These are phyloP conservation scores for Oikopleura dioica DNA, from an alignment of 23 tunicate species.

Conservation along the genomic window DNA sequence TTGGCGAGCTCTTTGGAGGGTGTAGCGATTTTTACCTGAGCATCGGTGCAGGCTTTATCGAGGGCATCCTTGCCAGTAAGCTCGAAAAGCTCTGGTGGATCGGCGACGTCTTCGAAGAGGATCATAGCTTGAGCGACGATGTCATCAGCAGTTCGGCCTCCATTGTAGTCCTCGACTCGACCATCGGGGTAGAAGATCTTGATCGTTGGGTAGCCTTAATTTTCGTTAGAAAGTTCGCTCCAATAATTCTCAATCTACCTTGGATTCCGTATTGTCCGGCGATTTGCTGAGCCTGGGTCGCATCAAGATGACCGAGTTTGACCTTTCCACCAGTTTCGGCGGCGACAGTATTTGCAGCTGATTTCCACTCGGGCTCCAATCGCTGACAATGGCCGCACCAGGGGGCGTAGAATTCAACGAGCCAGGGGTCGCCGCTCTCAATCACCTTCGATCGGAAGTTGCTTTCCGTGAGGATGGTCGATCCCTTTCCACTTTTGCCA, in stretches of 20 bases:
- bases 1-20: too few relatives aligned
- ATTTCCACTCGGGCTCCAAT: conserved; percentile 81
- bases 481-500: conserved; percentile 20
- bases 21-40: not conserved
- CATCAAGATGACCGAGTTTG: conserved; percentile 80
- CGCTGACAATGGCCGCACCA: conserved; percentile 99
- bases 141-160: conserved; percentile 36
- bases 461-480: conserved; percentile 64
- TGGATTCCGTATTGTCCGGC: conserved; percentile 58
- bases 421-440: conserved; percentile 77
- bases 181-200: conserved; percentile 48
- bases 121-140: conserved; percentile 64
- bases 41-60: not conserved
- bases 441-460: conserved; percentile 61
- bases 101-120: conserved; percentile 55
- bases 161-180: conserved; percentile 58
- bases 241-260: too few relatives aligned
- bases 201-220: conserved; percentile 93
- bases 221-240: too few relatives aligned
- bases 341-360: conserved; percentile 59
- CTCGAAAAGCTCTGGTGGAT: conserved; percentile 36
- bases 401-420: conserved; percentile 94
- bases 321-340: conserved; percentile 45
- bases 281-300: conserved; percentile 41
- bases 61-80: not conserved